Conservation (phyloP, 2,797 vertebrate species). For the Dicrostonyx torquatus region DNA sequence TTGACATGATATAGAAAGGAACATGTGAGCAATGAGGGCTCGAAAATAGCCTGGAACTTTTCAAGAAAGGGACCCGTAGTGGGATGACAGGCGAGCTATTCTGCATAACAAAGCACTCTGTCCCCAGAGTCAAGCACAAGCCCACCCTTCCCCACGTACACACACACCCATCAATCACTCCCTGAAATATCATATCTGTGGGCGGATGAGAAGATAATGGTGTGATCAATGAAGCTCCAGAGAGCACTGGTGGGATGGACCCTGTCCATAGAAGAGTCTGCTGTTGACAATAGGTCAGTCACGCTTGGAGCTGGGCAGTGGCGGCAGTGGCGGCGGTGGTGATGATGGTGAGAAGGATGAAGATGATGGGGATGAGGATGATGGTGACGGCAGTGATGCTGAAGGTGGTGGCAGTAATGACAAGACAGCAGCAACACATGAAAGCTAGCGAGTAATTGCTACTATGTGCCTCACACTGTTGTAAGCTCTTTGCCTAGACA, state of each 20-base stretch:
- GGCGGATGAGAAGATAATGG: constrained; percentile 73
- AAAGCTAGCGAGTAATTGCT: not conserved
- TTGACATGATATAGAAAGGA: constrained; percentile 71
- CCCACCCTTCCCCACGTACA: constrained; percentile 68
- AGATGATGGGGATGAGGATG: fast-evolving
- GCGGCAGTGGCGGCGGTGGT: too few species aligned
- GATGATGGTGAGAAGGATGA: fast-evolving
- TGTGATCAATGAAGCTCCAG: constrained; percentile 33
- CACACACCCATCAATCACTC: constrained; percentile 83
- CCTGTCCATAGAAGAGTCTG: not conserved
- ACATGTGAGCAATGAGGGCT: constrained; percentile 73
- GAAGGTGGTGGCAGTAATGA: not conserved
- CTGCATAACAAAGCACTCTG: constrained; percentile 83
- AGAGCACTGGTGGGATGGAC: not conserved
- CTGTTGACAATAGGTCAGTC: not conserved
- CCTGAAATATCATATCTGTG: constrained; percentile 77
- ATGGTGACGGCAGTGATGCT: not conserved
- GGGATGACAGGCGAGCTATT: constrained; percentile 80
- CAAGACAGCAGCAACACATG: not conserved
- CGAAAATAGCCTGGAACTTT: constrained; percentile 81
- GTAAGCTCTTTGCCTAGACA: not conserved
- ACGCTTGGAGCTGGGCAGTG: not conserved
- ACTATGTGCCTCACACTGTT: not conserved
- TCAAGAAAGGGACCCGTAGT: constrained; percentile 69
- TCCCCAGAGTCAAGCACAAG: constrained; percentile 75